phyloP scores from a whole-genome alignment of 2,797 vertebrate species.

The Avahi laniger region DNA sequence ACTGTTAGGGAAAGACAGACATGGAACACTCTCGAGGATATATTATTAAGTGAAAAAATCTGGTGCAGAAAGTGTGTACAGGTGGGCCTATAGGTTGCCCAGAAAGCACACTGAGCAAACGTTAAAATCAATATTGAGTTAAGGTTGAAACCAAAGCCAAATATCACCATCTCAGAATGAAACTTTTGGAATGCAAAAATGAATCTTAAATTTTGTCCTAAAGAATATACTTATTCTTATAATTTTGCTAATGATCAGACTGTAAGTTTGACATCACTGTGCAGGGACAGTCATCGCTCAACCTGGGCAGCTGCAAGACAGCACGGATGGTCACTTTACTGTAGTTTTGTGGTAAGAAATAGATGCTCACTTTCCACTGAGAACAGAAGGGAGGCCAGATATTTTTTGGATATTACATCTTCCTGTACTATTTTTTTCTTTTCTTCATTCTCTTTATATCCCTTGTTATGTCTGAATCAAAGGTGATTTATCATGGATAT shows the following conservation, averaged over 20 bases:
- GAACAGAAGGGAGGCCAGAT: neutral
- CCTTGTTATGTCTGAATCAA: neutral
- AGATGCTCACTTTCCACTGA: neutral
- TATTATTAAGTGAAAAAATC: neutral
- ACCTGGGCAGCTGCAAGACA: neutral
- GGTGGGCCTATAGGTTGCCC: rapidly evolving
- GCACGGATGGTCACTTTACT: too few species aligned
- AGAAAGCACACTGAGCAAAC: neutral
- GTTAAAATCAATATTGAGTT: neutral
- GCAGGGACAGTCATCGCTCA: neutral
- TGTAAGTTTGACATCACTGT: neutral
- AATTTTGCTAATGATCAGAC: neutral
- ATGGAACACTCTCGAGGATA: neutral
- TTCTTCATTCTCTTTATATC: neutral
- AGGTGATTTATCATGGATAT: constrained; percentile 32
- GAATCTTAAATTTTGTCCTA: neutral
- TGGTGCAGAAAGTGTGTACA: rapidly evolving
- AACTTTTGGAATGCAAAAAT: neutral
- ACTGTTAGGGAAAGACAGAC: neutral
- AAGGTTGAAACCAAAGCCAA: neutral
- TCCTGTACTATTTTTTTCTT: neutral
- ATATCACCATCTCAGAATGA: neutral
- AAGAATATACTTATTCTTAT: neutral
- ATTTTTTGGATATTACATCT: neutral
- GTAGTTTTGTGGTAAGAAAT: neutral